phyloP scores from a whole-genome alignment of 1,140 invertebrate genomes.

The Brachionus asplanchnoidis region DNA sequence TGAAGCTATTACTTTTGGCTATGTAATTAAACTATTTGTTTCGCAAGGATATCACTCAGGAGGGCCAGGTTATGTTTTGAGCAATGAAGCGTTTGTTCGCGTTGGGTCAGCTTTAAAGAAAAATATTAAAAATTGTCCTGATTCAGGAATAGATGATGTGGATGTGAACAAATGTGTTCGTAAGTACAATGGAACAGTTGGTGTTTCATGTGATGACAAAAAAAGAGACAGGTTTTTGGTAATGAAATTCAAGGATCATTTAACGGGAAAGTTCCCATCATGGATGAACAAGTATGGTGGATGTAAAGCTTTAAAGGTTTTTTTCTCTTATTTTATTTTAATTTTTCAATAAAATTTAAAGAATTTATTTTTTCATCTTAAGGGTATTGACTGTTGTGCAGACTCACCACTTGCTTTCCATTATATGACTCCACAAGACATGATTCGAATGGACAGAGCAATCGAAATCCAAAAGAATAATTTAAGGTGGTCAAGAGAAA shows the following conservation, averaged over 20 bases:
- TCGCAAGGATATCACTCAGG: slow-evolving; percentile 40
- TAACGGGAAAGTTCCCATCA: not conserved
- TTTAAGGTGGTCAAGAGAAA: not conserved
- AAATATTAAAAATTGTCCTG: slow-evolving; percentile 2
- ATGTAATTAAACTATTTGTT: slow-evolving; percentile 6
- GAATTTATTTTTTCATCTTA: slow-evolving; percentile 46
- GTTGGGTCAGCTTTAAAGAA: not conserved
- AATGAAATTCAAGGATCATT: not conserved
- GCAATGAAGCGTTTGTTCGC: not conserved
- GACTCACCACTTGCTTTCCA: slow-evolving; percentile 94
- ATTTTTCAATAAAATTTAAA: not conserved
- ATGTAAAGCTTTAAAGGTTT: not conserved
- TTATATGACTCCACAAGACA: slow-evolving; percentile 64
- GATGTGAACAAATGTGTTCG: slow-evolving; percentile 4
- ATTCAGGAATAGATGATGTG: slow-evolving; percentile 23
- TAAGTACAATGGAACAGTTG: not conserved
- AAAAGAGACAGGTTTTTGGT: not conserved
- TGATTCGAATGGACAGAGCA: not conserved
- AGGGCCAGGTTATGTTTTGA: slow-evolving; percentile 53
- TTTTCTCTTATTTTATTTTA: not conserved
- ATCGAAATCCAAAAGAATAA: not conserved
- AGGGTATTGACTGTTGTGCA: slow-evolving; percentile 88
- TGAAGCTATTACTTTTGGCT: slow-evolving; percentile 43
- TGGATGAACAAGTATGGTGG: not conserved
- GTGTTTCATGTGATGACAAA: not conserved